phyloP scores from a whole-genome alignment of 1,140 invertebrate species.

The Sitobion miscanthi region DNA sequence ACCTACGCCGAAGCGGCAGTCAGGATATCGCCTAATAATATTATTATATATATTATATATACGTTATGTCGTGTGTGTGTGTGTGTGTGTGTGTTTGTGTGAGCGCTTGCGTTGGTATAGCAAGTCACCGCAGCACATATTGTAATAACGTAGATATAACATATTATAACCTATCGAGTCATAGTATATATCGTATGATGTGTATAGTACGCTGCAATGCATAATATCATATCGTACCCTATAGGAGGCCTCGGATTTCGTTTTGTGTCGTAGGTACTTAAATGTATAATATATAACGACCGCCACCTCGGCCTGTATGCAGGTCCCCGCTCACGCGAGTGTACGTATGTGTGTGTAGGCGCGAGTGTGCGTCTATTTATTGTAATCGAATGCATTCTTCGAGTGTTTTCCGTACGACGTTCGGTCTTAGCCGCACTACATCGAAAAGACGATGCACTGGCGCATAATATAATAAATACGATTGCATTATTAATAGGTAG shows the following conservation, averaged over 20 bases:
- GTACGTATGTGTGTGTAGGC: not conserved
- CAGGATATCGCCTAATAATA: not conserved
- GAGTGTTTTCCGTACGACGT: not conserved
- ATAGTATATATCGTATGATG: not conserved
- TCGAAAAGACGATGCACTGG: not conserved
- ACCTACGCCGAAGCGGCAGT: not conserved
- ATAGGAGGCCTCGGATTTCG: not conserved
- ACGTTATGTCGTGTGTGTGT: not conserved
- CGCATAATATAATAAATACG: not conserved
- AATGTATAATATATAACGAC: not conserved
- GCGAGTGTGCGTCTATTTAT: not conserved
- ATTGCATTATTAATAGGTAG: conserved; percentile 13
- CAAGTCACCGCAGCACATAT: not conserved
- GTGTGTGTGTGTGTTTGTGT: not conserved
- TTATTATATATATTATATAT: not conserved
- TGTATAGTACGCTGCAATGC: not conserved
- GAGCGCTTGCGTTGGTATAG: too few species aligned
- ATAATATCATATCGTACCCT: not conserved
- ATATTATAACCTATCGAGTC: not conserved
- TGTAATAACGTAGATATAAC: not conserved
- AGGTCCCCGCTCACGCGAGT: not conserved
- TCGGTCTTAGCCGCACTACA: not conserved
- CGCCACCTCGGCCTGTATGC: too few species aligned
- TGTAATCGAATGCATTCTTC: conserved; percentile 14
- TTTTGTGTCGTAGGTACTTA: not conserved